Base-by-base conservation (phyloP, 2,797 vertebrate species). In the Gallinago nigripennis region DNA sequence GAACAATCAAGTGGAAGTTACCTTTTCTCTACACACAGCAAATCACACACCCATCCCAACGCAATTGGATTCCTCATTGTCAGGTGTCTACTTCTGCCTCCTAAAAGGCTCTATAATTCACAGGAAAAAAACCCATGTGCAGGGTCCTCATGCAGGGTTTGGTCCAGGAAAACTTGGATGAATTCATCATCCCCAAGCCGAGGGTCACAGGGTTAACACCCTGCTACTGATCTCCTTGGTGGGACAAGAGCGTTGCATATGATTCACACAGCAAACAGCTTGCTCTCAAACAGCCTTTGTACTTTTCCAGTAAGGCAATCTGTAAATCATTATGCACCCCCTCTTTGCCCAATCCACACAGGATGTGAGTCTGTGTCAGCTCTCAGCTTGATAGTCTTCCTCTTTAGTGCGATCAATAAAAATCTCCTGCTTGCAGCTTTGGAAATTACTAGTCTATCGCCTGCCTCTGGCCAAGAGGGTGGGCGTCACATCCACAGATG, bases 341-440 rank as follows among this genome's bases (percentile, higher is more conserved):
- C 81, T 81, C 76, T 96, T 94, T 83, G 79, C 89, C 87, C 87
- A 91, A 11, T 93, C 91, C 94, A 78, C 89, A 94, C 82, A 87
- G 94, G 95, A 96, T 97, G 72, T 91, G 82, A 87, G 84, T 46
- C 60, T 87, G 10, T 96, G 88, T 95, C 91, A 93, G 69, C 84
- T 96, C 96, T 27, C 94, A 96, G 95, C 92, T 92, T 94, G 92
- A 89, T 86, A 81, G 91, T 53, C 84, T 96, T 82, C 92, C 75
- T 93, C 79, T 86, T 85, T 10, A 81, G 54, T 2, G 3, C 25
- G 6, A 96, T 89, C 96, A 94, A 41, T 92, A 75, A 83, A 82
- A 90, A 82, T 3, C n/a, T 92, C 45, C 68, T 83, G 69, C 80
- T 76, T 91, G 33, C 61, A 90, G 66, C 66, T 88, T 80, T 82